phyloP scores from a whole-genome alignment of 2,113 vertebrate species.

The Eurypyga helias region DNA sequence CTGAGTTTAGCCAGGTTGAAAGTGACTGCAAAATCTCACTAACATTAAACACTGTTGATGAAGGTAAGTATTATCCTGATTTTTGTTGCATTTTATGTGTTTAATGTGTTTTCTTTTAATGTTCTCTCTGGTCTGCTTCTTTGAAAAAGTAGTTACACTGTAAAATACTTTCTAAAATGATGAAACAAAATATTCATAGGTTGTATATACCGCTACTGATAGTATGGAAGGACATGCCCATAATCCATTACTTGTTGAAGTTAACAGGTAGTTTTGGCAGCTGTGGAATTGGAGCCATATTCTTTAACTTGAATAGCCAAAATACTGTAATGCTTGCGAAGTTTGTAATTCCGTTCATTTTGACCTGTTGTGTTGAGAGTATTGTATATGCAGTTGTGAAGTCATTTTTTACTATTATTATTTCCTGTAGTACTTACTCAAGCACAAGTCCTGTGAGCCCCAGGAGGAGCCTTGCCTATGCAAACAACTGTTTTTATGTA shows the following conservation, averaged over 20 bases:
- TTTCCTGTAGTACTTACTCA: neutral
- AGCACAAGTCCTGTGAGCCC: neutral
- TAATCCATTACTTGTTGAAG: neutral
- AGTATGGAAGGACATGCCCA: neutral
- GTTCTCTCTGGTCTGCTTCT: neutral
- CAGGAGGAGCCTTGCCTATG: neutral
- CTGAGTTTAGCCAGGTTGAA: constrained; percentile 57
- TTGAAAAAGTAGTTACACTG: neutral
- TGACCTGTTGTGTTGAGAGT: neutral
- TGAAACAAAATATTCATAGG: neutral
- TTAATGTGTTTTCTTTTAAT: neutral
- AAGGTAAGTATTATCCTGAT: constrained; percentile 71
- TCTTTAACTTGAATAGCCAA: neutral
- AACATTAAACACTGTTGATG: constrained; percentile 76
- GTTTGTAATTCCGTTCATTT: neutral
- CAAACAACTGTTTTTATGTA: neutral
- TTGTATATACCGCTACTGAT: neutral
- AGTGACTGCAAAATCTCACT: constrained; percentile 82
- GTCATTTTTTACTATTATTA: neutral
- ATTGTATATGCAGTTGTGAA: neutral
- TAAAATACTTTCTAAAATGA: neutral
- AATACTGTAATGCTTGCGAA: neutral
- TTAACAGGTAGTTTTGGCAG: neutral
- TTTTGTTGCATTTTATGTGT: neutral
- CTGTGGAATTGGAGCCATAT: accelerated